Base-by-base conservation (phyloP, 1,140 invertebrate genomes). In the Drosophila athabasca region DNA sequence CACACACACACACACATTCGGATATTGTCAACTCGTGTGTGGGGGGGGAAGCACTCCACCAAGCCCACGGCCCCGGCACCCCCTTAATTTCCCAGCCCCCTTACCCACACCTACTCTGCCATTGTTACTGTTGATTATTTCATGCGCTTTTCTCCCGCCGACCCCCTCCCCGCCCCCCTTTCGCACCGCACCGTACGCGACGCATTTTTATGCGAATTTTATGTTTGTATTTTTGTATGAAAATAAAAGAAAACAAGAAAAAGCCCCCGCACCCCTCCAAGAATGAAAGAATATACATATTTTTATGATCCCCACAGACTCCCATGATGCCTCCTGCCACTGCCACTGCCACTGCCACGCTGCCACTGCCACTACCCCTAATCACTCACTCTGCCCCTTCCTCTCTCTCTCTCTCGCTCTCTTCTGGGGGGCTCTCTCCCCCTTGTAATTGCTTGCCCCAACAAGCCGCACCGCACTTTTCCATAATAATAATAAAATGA, bases 401-500 rank as follows among this genome's bases (percentile, higher is more conserved):
- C 71, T 48, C 64, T 35, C 71, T 49, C 17, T 17, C 69, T 48
- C 65, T 43, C 71, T 49, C 17, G 0, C 17, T 19, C 17, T 58
- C 31, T n/a, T n/a, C n/a, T n/a, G n/a, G n/a, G n/a, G n/a, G 3
- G 24, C 3, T 24, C 24, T 24, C 24, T 26, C 5, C 35, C 35
- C 72, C 65, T 82, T 82, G 82, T 87, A 87, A 85, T 82, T 87
- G 82, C 82, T 82, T 58, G 75, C 61, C 71, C 31, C 31, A 26
- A 26, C 24, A 26, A 26, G 3, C 35, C 35, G 31, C 35, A 13
- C 35, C 78, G 80, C 74, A 85, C 82, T 85, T 78, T 87, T 85
- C 71, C 82, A 85, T 85, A 81, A 85, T 87, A 85, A 85, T 85
- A 87, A 85, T 85, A 85, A 85, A 85, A 85, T 85, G 82, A 85